Percentiles rank a stretch among this genome's conserved stretches.
Conservation (phyloP, 2,113 vertebrate species). For the Vidua macroura region DNA sequence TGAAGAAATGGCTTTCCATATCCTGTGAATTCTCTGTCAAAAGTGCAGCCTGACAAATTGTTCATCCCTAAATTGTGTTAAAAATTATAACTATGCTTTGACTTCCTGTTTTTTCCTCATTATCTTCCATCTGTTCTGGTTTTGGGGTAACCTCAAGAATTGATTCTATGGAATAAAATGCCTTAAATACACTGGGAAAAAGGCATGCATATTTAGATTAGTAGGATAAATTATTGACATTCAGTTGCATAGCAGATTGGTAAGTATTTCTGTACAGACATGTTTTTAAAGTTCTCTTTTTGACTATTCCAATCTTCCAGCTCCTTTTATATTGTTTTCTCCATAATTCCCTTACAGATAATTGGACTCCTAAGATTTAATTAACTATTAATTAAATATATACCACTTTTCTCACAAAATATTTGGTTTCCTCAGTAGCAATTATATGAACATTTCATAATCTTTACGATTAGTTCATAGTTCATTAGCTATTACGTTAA, state of each 20-base stretch:
- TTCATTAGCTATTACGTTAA: not conserved
- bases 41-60: not conserved
- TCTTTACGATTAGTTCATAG: constrained; percentile 1
- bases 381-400: constrained; percentile 23
- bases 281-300: constrained; percentile 3
- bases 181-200: constrained; percentile 3
- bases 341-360: not conserved
- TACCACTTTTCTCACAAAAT: not conserved
- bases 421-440: not conserved
- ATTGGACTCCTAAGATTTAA: constrained; percentile 23
- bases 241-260: not conserved
- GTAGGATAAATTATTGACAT: constrained; percentile 7
- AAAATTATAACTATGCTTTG: not conserved
- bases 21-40: constrained; percentile 13
- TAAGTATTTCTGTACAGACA: not conserved
- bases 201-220: not conserved
- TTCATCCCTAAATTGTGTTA: not conserved
- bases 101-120: constrained; percentile 36
- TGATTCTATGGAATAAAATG: not conserved
- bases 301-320: not conserved
- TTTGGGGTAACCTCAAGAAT: constrained; percentile 15
- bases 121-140: constrained; percentile 47
- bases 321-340: not conserved
- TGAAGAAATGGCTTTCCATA: not conserved
- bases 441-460: not conserved